Evolutionary conservation across 92 coral and sea anemone genomes (phyloP), one percentile per base, ranked within the genome.

Genomic region (Epizoanthus scotinus): DNA sequence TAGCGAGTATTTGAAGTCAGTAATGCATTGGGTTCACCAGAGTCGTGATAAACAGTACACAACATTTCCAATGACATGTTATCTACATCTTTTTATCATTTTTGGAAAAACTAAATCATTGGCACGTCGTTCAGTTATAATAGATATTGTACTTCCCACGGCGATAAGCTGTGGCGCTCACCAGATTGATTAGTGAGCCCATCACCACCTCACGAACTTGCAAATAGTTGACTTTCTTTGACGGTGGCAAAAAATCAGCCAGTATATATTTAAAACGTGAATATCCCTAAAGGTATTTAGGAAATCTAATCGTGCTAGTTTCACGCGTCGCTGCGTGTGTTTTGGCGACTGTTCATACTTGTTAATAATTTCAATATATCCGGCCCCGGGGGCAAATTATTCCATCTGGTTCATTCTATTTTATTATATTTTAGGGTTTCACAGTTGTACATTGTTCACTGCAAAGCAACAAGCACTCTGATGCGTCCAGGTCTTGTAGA

Each of bases 331-430:
- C 38, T 25, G 18, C 17, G n/a, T 62, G n/a, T 62, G 27, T 26
- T 17, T 2, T n/a, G 25, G 26, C 3, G 4, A 25, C 18, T 17
- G 29, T 9, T 44, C 40, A 27, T 26, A 0, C 4, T 26, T 38
- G 31, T 64, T 64, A n/a, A 64, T 47, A 12, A 25, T 29, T 62
- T 64, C 67, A 9, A 64, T n/a, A 25, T 0, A 14, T 71, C 40
- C 38, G 78, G n/a, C n/a, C 78, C 78, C 63, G 62, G 28, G 78
- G 78, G 63, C 53, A 52, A 25, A 71, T 52, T n/a, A 8, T 17
- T 49, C 63, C 55, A 14, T 28, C 28, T 71, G 8, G 13, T 6
- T 42, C 42, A 8, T 50, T 49, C n/a, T n/a, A n/a, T n/a, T n/a
- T n/a, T n/a, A n/a, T n/a, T n/a, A n/a, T 54, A 42, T 52, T 42